Percentiles rank a stretch among this genome's conserved stretches.
These are phyloP conservation scores for Latrodectus elegans DNA, from an alignment of 2,888 invertebrate genomes.

Conservation along the genomic window DNA sequence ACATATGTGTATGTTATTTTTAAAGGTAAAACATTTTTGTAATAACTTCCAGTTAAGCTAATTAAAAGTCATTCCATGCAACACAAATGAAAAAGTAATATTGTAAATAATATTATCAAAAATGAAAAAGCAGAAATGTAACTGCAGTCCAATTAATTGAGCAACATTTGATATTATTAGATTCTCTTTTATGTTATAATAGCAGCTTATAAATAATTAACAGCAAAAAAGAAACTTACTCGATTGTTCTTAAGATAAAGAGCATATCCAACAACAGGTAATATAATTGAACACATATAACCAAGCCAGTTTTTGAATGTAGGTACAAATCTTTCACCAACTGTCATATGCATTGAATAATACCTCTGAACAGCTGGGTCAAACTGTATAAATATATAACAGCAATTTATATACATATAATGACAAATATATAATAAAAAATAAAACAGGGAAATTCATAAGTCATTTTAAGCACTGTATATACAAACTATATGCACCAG, in stretches of 20 bases:
- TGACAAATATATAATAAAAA: not conserved
- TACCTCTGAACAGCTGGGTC: slow-evolving; percentile 56
- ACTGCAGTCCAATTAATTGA: no score
- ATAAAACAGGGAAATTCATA: not conserved
- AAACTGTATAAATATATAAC: slow-evolving; percentile 28
- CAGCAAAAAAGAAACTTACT: slow-evolving; percentile 13
- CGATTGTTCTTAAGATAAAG: not conserved
- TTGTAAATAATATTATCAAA: no score
- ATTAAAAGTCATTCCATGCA: no score
- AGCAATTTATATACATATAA: no score
- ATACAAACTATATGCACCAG: not conserved
- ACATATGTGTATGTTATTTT: no score
- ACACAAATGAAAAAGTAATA: no score
- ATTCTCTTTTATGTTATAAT: no score
- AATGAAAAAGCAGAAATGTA: no score
- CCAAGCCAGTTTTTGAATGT: slow-evolving; percentile 48
- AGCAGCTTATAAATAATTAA: no score
- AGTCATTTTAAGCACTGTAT: not conserved
- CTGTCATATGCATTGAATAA: slow-evolving; percentile 58
- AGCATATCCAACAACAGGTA: slow-evolving; percentile 43
- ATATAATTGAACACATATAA: slow-evolving; percentile 28
- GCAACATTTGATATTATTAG: no score
- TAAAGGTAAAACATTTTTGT: no score
- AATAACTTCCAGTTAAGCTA: no score
- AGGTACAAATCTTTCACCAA: slow-evolving; percentile 49